Base-by-base conservation (phyloP, 2,797 vertebrate species). In the Sebastes cheni region DNA sequence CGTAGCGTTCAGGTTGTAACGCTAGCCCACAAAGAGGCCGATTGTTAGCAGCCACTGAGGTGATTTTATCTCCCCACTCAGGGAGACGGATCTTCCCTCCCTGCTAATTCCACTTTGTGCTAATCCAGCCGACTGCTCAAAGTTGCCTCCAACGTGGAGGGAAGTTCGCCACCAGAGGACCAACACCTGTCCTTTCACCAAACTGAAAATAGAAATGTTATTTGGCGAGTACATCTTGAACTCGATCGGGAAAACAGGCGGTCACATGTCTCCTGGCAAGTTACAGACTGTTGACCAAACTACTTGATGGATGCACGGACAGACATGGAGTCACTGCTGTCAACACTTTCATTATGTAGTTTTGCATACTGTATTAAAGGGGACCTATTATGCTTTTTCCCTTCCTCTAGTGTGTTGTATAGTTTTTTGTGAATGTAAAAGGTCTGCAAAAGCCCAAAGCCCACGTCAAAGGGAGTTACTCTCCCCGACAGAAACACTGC, bases 21-120 rank as follows among this genome's bases (percentile, higher is more conserved):
- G 80, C 60, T 30, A 93, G 79, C 90, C 75, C 79, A 92, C 94
- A 96, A 96, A 95, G 95, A 86, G 62, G 60, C 76, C 79, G 68
- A 88, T 95, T 96, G 95, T 96, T 89, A 71, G 72, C 73, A 62
- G 81, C 70, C 82, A 77, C 83, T 72, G 59, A 85, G 78, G 92
- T 88, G 93, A 93, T 93, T 90, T 88, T 91, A 94, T 94, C 92
- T 92, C 75, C 75, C 68, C 72, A 83, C 80, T 91, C 70, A 80
- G 74, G 67, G 81, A 93, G 90, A 87, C 52, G 52, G 87, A 84
- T 84, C 89, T 75, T 84, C 79, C 84, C 78, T 85, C 80, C 84
- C 78, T 75, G 87, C 87, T 88, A 91, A 94, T 89, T 91, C 86
- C 67, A 81, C 80, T 78, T 66, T 87, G 81, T 75, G 79, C 80